Conservation (phyloP, 2,888 invertebrate species). For the Drosophila heteroneura region DNA sequence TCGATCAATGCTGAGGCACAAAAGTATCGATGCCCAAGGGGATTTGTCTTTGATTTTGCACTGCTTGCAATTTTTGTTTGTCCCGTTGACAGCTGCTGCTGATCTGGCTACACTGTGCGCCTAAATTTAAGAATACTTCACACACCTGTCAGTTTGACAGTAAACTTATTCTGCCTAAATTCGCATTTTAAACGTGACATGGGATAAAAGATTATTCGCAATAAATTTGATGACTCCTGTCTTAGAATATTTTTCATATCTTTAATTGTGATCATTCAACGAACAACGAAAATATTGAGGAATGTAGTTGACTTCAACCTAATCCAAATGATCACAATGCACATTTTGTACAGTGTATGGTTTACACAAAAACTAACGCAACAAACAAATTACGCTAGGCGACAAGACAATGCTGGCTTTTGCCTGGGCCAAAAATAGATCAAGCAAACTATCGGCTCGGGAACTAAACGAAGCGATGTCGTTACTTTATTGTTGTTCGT, state of each 20-base stretch:
- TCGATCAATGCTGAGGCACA: constrained; percentile 12
- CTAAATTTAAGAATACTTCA: background rate
- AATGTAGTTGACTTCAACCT: background rate
- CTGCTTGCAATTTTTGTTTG: constrained; percentile 18
- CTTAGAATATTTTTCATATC: background rate
- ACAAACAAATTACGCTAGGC: constrained; percentile 79
- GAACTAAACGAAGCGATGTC: constrained; percentile 44
- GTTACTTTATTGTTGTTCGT: constrained; percentile 36
- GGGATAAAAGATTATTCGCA: background rate
- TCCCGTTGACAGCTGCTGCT: constrained; percentile 29
- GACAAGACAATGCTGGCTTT: constrained; percentile 69
- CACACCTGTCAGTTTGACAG: constrained; percentile 1
- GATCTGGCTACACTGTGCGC: constrained; percentile 11
- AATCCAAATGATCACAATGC: background rate
- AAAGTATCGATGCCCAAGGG: constrained; percentile 42
- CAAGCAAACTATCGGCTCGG: constrained; percentile 62
- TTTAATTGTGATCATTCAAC: background rate
- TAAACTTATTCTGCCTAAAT: background rate
- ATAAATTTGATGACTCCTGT: background rate
- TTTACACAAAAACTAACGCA: constrained; percentile 65
- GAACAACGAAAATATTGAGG: background rate
- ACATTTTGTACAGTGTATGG: constrained; percentile 53
- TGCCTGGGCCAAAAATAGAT: constrained; percentile 72
- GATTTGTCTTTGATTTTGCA: constrained; percentile 19
- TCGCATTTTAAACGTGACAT: background rate